phyloP scores from a whole-genome alignment of 2,797 vertebrate genomes.

The Benthosema pterotum region DNA sequence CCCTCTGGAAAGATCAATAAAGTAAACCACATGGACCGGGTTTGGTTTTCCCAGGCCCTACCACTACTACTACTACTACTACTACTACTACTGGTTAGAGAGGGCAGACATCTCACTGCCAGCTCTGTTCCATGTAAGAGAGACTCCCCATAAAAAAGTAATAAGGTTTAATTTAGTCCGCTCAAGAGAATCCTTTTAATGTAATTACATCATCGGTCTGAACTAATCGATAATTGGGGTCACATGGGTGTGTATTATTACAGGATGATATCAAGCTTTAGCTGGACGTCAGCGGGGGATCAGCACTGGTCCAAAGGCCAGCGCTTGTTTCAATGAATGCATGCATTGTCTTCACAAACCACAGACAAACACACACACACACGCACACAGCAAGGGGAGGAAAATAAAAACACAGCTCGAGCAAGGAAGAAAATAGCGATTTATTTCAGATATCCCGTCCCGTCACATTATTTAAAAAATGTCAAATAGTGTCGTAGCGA shows the following conservation, averaged over 20 bases:
- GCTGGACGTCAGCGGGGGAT: background rate
- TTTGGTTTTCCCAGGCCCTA: slow-evolving; percentile 34
- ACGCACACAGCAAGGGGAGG: slow-evolving; percentile 11
- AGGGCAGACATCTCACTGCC: background rate
- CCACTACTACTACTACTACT: slow-evolving; percentile 8
- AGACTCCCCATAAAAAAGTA: background rate
- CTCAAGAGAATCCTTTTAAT: background rate
- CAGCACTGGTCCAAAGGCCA: background rate
- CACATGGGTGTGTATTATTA: slow-evolving; percentile 1
- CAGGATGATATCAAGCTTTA: background rate
- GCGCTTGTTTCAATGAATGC: background rate
- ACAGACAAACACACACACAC: background rate
- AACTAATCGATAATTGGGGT: slow-evolving; percentile 1
- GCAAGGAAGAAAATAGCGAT: slow-evolving; percentile 49
- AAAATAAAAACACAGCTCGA: slow-evolving; percentile 14
- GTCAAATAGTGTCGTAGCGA: slow-evolving; percentile 27
- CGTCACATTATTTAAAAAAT: slow-evolving; percentile 39
- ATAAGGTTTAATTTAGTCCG: background rate
- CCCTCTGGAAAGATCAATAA: slow-evolving; percentile 46
- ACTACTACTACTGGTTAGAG: slow-evolving; percentile 1
- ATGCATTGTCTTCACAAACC: background rate
- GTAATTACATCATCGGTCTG: background rate
- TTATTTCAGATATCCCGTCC: slow-evolving; percentile 48
- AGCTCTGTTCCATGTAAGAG: background rate
- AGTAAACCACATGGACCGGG: slow-evolving; percentile 31